A percentile compares a stretch with the other conserved stretches of the same genome.
phyloP scores from a whole-genome alignment of 2,797 vertebrate species.

The Poecilia gillii region DNA sequence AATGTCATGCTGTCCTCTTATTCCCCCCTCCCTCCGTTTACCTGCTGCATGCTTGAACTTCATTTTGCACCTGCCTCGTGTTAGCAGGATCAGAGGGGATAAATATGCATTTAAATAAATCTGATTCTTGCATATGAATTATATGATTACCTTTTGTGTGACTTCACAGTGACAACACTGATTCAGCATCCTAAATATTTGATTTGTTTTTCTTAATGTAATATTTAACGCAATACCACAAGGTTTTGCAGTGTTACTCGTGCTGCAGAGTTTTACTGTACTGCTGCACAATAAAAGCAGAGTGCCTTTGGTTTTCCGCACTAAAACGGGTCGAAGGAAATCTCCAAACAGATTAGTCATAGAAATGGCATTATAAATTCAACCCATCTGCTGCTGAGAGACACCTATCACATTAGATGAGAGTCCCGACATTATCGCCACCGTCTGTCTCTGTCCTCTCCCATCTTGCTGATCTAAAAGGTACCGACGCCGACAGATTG shows the following conservation, averaged over 20 bases:
- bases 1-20: conserved; percentile 68
- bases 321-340: background rate
- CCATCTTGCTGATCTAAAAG: conserved; percentile 45
- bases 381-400: background rate
- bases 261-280: background rate
- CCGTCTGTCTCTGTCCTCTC: conserved; percentile 17
- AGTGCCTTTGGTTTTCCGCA: background rate
- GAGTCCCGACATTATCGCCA: conserved; percentile 23
- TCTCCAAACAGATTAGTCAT: conserved; percentile 1
- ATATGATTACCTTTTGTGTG: conserved; percentile 25
- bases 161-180: background rate
- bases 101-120: conserved; percentile 19
- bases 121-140: conserved; percentile 9
- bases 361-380: conserved; percentile 2
- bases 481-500: conserved; percentile 55
- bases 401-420: conserved; percentile 4
- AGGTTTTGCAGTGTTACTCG: background rate
- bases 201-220: background rate
- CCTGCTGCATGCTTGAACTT: conserved; percentile 51
- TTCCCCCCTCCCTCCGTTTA: conserved; percentile 39
- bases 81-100: conserved; percentile 39
- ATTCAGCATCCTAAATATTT: background rate
- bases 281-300: background rate
- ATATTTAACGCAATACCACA: background rate
- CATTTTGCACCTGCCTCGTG: conserved; percentile 43